A percentile compares a stretch with the other conserved stretches of the same genome.
Evolutionary conservation across 2,888 invertebrate species (phyloP).

Genomic region (Leptinotarsa juncta): DNA sequence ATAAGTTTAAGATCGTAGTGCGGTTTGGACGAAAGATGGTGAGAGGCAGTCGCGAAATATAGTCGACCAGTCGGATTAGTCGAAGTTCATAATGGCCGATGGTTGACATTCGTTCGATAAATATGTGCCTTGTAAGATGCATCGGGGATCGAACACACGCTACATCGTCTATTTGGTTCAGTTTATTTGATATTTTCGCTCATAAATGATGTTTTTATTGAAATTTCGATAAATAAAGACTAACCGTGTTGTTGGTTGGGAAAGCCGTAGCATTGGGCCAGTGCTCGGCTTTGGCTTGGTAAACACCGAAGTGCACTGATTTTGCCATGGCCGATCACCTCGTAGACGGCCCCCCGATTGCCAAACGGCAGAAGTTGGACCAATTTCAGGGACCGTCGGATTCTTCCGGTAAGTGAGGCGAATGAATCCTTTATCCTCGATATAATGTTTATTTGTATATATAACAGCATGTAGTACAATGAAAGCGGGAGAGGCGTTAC

Average conservation of each 20-base stretch:
- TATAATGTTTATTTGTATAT: slow-evolving; percentile 54
- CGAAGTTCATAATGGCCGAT: slow-evolving; percentile 84
- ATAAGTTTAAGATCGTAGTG: slow-evolving; percentile 78
- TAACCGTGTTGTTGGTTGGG: slow-evolving; percentile 62
- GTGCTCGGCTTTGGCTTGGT: slow-evolving; percentile 74
- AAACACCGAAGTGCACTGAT: slow-evolving; percentile 69
- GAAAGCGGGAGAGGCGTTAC: slow-evolving; percentile 63
- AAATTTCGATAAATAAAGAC: slow-evolving; percentile 65
- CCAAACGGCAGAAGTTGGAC: slow-evolving; percentile 93
- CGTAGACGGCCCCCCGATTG: slow-evolving; percentile 93
- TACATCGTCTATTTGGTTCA: slow-evolving; percentile 73
- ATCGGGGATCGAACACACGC: slow-evolving; percentile 77
- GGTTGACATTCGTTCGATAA: slow-evolving; percentile 77
- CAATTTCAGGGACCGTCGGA: slow-evolving; percentile 82
- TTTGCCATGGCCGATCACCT: slow-evolving; percentile 90
- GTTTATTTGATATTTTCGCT: slow-evolving; percentile 63
- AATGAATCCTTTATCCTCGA: slow-evolving; percentile 39
- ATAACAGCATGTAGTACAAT: slow-evolving; percentile 56
- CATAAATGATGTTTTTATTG: slow-evolving; percentile 65
- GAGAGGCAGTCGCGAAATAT: slow-evolving; percentile 72
- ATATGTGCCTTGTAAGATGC: slow-evolving; percentile 83
- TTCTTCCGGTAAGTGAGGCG: slow-evolving; percentile 76
- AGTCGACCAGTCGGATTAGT: slow-evolving; percentile 74
- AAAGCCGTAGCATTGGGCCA: slow-evolving; percentile 64
- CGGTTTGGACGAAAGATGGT: slow-evolving; percentile 80